Evolutionary conservation across 2,797 vertebrate species (phyloP), one percentile per base, ranked within the genome.

Genomic region (Lagocephalus sceleratus): DNA sequence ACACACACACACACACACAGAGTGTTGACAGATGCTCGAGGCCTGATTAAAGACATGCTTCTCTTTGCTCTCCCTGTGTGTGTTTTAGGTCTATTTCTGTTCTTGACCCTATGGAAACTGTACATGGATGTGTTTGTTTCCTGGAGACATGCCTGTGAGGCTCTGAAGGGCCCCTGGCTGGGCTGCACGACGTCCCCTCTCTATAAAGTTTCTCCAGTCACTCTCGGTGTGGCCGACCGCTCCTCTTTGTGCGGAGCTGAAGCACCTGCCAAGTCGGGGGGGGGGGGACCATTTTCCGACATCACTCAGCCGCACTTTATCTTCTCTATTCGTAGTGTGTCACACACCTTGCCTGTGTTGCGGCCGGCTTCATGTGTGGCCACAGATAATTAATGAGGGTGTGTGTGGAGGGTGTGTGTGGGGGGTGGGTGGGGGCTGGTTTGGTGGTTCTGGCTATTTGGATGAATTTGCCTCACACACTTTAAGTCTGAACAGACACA

Each of bases 221-320:
- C 73, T 66, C 68, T 58, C 20, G 21, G 15, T 35, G 35, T 45
- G 35, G 76, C 47, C 70, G 73, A 79, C 44, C 53, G 53, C 73
- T 26, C 47, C 53, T 61, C 62, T 78, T 78, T 82, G 78, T 74
- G 5, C 11, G 0, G 20, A 60, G 45, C 14, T 1, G n/a, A 25
- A 71, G 59, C 78, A 85, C 65, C 80, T 85, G 82, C 53, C 47
- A 45, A 54, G 55, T 57, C 49, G 63, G 73, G 62, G 74, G 65
- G 71, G 79, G 68, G 68, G 8, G 17, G 29, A 67, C 42, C 1
- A 47, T 67, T 81, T 82, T 73, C 75, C 57, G 1, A 49, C 52
- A 14, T 81, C 75, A 78, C 54, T 78, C 66, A 73, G 35, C 65
- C 41, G 6, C 21, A 53, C 68, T 78, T 83, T 77, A 68, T 85